A percentile compares a stretch with the other conserved stretches of the same genome.
phyloP scores from a whole-genome alignment of 2,113 vertebrate species.

The Uria lomvia region DNA sequence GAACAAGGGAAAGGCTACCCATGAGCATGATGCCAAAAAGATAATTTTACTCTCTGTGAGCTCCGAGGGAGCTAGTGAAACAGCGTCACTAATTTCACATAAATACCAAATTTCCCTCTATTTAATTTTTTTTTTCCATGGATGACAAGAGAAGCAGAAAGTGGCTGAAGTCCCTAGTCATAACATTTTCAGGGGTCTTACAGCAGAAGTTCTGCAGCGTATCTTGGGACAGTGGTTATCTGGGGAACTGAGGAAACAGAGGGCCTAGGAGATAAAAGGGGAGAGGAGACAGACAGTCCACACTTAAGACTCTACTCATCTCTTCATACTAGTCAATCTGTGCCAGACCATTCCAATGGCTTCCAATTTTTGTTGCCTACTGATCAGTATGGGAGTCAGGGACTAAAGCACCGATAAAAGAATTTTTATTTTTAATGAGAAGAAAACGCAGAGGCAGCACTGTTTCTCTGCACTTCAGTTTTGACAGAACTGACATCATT shows the following conservation, averaged over 20 bases:
- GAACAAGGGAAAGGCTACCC: background rate
- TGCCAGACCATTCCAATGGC: background rate
- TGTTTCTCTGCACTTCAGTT: background rate
- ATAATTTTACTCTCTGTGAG: background rate
- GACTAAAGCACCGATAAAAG: background rate
- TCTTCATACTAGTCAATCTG: background rate
- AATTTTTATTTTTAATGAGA: background rate
- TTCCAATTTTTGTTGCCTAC: background rate
- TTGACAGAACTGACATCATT: conserved; percentile 23
- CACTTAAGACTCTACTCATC: background rate
- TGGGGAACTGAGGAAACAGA: background rate
- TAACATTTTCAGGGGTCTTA: background rate
- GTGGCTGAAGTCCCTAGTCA: background rate
- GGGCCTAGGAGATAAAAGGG: background rate
- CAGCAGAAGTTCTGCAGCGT: background rate
- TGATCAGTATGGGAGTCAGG: background rate
- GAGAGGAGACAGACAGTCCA: background rate
- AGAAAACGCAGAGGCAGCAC: background rate
- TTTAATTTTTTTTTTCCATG: background rate
- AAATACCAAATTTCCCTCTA: background rate
- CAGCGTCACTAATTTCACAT: background rate
- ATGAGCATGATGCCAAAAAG: background rate
- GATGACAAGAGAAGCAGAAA: background rate
- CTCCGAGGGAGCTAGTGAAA: background rate
- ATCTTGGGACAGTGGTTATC: background rate